Evolutionary conservation across 2,888 invertebrate species (phyloP), one percentile per base, ranked within the genome.

Genomic region (Alsophila aescularia): DNA sequence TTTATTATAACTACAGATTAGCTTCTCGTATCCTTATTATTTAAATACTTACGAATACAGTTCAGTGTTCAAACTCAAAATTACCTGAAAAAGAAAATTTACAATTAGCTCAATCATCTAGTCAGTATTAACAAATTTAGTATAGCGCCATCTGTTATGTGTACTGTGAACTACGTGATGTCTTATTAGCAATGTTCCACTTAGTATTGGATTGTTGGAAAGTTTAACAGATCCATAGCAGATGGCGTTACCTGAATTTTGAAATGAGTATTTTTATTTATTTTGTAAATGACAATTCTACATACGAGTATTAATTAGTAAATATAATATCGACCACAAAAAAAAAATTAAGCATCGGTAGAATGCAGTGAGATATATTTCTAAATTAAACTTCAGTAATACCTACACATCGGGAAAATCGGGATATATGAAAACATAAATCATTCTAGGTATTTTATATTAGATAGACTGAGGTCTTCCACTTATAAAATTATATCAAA

Each of bases 71-170:
- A 24, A 24, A 24, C 7, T 29, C 16, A 27, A 27, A 49, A 50
- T 63, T 77, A 75, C 77, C 75, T 74, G 69, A 47, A 73, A 75
- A 62, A 45, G 39, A 58, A 61, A 55, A 29, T 21, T n/a, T 10
- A n/a, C 24, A 8, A 35, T 27, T 48, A 43, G 2, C 16, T 34
- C 9, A 39, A 4, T 12, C 7, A 6, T 24, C 21, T 34, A 12
- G 47, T 16, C 37, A 36, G 24, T 2, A 1, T 24, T 13, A 12
- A 13, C 6, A 50, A 10, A 8, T 58, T 16, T 42, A 52, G 14
- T 41, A 54, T 35, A 67, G 42, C 75, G 78, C 75, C 79, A 77
- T 74, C 79, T 79, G n/a, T 66, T 37, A 8, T 12, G 21, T 41
- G 7, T 0, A 2, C 7, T 7, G 18, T 21, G 43, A 60, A 79